Evolutionary conservation across 2,113 vertebrate species (phyloP), one percentile per base, ranked within the genome.

Genomic region (Labeo catla): DNA sequence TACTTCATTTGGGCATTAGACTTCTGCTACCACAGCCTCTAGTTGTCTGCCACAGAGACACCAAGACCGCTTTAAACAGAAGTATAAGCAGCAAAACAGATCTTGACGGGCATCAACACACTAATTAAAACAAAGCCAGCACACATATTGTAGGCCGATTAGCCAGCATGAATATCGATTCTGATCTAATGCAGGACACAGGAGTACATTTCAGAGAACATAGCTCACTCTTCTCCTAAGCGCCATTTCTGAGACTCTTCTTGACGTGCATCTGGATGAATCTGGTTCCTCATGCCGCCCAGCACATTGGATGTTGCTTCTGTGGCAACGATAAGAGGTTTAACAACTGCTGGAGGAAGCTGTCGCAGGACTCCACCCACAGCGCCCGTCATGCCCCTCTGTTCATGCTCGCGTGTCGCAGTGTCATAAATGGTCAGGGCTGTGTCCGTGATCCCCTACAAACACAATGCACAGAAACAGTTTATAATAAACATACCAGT

Each of bases 191-290:
- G 77, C 52, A 47, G 45, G 15, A 50, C 43, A 10, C 12, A 8
- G 65, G 12, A 76, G 36, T 45, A 13, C 47, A 28, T 68, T 45
- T 79, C 43, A 45, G 15, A 8, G 16, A 13, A 19, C 15, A 68
- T 49, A 8, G 23, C 28, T 87, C 61, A 84, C 7, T 89, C 86
- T 49, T 83, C 86, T 88, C 81, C 90, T 50, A 95, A 95, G 82
- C 97, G 96, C 98, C 98, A 99, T 49, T 99, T 99, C 93, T 99
- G 98, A 2, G 98, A 97, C 86, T 99, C 98, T 76, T 99, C 98
- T 81, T 99, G 98, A 39, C 98, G 96, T 0, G 97, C 98, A 6
- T 99, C 98, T 0, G 98, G 98, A 86, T 98, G 95, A 76, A 99
- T 99, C 90, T 99, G 98, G 94, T 99, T 99, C 89, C 98, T 96